Percentiles rank a stretch among this genome's conserved stretches.
Conservation (phyloP, 2,888 invertebrate species). For the Pristionchus arcanus region DNA sequence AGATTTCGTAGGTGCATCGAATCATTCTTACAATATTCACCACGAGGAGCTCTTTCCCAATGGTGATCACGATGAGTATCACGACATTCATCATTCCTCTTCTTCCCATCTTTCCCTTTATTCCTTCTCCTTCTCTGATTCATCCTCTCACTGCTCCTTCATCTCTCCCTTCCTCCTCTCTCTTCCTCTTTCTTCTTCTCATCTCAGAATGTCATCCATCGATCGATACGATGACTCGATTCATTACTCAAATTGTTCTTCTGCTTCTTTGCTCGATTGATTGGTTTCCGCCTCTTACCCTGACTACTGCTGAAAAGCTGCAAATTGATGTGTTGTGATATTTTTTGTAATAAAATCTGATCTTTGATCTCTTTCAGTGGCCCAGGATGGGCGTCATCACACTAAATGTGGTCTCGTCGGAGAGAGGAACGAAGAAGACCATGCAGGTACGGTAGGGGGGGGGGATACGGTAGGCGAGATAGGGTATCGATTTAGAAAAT, state of each 20-base stretch:
- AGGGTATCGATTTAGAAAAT: neutral
- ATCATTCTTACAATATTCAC: neutral
- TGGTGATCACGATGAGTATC: neutral
- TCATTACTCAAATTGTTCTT: neutral
- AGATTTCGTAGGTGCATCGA: neutral
- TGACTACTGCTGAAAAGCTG: neutral
- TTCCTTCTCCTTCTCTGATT: conserved; percentile 9
- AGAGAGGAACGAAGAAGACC: conserved; percentile 86
- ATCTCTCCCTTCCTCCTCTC: neutral
- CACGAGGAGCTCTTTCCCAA: neutral
- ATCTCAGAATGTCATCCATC: conserved; percentile 1
- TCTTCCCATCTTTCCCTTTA: conserved; percentile 7
- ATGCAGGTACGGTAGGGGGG: conserved; percentile 85
- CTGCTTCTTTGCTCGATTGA: neutral
- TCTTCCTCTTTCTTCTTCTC: conserved; percentile 11
- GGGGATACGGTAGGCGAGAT: neutral
- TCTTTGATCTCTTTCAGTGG: conserved; percentile 35
- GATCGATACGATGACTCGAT: conserved; percentile 32
- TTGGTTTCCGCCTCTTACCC: neutral
- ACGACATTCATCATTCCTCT: neutral
- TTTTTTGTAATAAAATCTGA: neutral
- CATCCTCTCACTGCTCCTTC: conserved; percentile 3
- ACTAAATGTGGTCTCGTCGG: conserved; percentile 82
- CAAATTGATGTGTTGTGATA: neutral
- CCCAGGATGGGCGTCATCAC: conserved; percentile 81